phyloP scores from a whole-genome alignment of 2,888 invertebrate genomes.

The Microchrysa polita region DNA sequence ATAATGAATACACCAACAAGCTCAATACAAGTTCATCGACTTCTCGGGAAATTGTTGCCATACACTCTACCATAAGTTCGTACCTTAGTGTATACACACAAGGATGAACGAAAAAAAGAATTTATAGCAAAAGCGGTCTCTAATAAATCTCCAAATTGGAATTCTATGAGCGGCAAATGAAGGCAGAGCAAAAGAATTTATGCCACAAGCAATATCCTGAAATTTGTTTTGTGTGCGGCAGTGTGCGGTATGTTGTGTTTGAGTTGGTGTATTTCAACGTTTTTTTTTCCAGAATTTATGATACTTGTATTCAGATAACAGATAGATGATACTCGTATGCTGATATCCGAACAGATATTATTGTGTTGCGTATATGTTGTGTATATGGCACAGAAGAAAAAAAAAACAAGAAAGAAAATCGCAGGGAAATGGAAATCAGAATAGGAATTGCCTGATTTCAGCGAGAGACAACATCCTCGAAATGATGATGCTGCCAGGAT shows the following conservation, averaged over 20 bases:
- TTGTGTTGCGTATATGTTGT: neutral
- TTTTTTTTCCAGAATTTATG: too few relatives aligned
- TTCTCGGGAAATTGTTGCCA: too few relatives aligned
- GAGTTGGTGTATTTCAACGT: too few relatives aligned
- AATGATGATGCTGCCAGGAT: too few relatives aligned
- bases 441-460: neutral
- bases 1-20: too few relatives aligned
- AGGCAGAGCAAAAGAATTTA: slow-evolving; percentile 6
- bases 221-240: neutral
- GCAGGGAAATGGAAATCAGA: neutral
- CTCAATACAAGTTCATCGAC: too few relatives aligned
- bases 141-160: slow-evolving; percentile 9
- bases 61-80: too few relatives aligned
- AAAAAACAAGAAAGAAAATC: neutral
- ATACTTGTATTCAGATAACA: too few relatives aligned
- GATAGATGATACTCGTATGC: too few relatives aligned
- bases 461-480: neutral
- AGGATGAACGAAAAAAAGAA: too few relatives aligned
- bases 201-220: slow-evolving; percentile 3
- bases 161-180: slow-evolving; percentile 3
- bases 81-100: too few relatives aligned
- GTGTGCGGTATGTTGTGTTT: neutral
- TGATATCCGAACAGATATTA: too few relatives aligned
- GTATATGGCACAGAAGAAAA: neutral
- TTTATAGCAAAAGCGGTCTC: neutral